Evolutionary conservation across 1,140 invertebrate genomes (phyloP), one percentile per base, ranked within the genome.

Genomic region (Lepidurus couesii): DNA sequence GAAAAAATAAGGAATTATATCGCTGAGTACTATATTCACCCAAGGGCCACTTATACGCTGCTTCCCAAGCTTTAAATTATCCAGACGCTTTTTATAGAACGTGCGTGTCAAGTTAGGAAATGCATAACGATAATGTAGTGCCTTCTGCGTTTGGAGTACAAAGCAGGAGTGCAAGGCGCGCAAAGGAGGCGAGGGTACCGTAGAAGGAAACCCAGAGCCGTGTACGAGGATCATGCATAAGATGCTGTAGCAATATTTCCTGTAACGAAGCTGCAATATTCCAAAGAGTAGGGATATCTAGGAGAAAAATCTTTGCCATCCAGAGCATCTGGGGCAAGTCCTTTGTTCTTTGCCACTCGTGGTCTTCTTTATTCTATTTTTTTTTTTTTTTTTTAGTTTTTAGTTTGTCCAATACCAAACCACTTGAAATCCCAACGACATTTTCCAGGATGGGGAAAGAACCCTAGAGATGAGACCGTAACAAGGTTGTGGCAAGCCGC

Each of bases 341-440:
- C 53, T 65, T 65, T 65, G 53, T 65, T 65, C 53, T 16, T 65
- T 7, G 16, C 53, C 53, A 65, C 53, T 65, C 21, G 16, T 13
- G 53, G 53, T 65, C 53, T 65, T 21, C 16, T 65, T 65, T 65
- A 34, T 34, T 34, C 34, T 34, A 34, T 34, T 34, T 34, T 34
- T 34, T 34, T 34, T 34, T 34, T 34, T 34, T 34, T 24, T 24
- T 24, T 24, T 34, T 26, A 26, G 5, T 21, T 65, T 65, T 7
- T 65, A 65, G 53, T 65, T 13, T 65, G 53, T 65, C n/a, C 53
- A 65, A 65, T 65, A 65, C n/a, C 16, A 21, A 65, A 65, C 53
- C 53, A 65, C 53, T 65, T 65, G 53, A 65, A 65, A 65, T 65
- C 53, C n/a, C 53, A 65, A 65, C 53, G 21, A 65, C 21, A 65